These are phyloP conservation scores for Solea senegalensis DNA, from an alignment of 2,113 vertebrate species.

Conservation along the genomic window DNA sequence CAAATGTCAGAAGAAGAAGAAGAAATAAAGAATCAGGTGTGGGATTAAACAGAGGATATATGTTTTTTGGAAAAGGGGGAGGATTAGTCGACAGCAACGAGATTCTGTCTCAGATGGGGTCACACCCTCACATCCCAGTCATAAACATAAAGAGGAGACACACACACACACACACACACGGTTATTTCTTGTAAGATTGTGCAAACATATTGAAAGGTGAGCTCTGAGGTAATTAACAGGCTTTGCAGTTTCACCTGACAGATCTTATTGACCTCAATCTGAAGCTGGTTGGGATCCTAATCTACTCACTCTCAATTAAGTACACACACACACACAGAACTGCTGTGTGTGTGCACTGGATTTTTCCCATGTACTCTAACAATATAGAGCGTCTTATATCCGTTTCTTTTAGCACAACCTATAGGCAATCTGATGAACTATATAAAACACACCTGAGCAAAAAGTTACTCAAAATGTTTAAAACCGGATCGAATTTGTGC, in stretches of 20 bases:
- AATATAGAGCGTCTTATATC: too few species aligned
- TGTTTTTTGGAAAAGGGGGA: too few species aligned
- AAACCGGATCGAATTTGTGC: too few species aligned
- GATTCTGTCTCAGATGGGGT: not conserved
- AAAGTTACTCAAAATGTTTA: too few species aligned
- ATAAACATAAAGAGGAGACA: constrained; percentile 11
- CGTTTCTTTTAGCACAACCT: too few species aligned
- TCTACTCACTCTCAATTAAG: constrained; percentile 64
- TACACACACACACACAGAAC: not conserved
- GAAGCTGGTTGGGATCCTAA: constrained; percentile 74
- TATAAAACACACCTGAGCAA: too few species aligned
- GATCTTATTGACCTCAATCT: constrained; percentile 83
- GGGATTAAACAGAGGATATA: too few species aligned
- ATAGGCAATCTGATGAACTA: too few species aligned
- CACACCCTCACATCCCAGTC: not conserved
- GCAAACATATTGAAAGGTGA: constrained; percentile 49
- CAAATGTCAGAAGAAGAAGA: too few species aligned
- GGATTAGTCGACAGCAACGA: not conserved
- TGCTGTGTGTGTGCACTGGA: not conserved
- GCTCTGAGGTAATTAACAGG: constrained; percentile 75
- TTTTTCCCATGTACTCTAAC: not conserved
- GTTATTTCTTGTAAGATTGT: constrained; percentile 14
- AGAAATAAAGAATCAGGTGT: too few species aligned
- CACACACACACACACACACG: not conserved
- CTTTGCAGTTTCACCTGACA: constrained; percentile 77